Conservation (phyloP, 2,888 invertebrate genomes). For the Tubulanus polymorphus region DNA sequence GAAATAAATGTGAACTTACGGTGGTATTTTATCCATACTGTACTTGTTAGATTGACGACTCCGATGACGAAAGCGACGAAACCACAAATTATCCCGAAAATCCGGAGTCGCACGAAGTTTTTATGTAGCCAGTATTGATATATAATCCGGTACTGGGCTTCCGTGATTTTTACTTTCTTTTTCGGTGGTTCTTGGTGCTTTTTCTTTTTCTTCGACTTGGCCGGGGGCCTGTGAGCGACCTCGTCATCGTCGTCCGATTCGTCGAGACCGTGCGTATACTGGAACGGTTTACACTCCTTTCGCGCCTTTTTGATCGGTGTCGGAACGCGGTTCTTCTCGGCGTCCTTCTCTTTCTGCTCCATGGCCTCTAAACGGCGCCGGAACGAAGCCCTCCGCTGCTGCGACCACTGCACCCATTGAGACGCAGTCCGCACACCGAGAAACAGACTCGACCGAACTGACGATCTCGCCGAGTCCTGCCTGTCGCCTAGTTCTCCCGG, state of each 20-base stretch:
- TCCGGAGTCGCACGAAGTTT: conserved; percentile 39
- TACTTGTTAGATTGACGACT: conserved; percentile 31
- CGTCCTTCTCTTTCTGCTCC: conserved; percentile 32
- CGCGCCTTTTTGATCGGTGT: conserved; percentile 50
- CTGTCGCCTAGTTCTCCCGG: too few relatives aligned
- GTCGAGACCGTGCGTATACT: conserved; percentile 31
- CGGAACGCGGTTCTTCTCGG: conserved; percentile 34
- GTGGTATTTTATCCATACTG: conserved; percentile 31
- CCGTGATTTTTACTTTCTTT: conserved; percentile 26
- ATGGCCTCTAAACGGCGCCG: conserved; percentile 33
- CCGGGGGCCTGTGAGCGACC: conserved; percentile 36
- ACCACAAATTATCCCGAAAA: conserved; percentile 36
- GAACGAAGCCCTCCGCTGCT: conserved; percentile 38
- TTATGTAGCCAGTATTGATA: conserved; percentile 47
- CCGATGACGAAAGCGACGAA: conserved; percentile 30
- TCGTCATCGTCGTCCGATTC: conserved; percentile 40
- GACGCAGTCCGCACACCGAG: too few relatives aligned
- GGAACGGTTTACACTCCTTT: conserved; percentile 41
- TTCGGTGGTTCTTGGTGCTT: conserved; percentile 28
- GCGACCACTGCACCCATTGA: conserved; percentile 41
- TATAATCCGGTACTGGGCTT: conserved; percentile 39
- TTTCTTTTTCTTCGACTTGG: conserved; percentile 29
- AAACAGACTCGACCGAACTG: too few relatives aligned
- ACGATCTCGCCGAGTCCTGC: too few relatives aligned
- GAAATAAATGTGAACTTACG: background rate